phyloP scores from a whole-genome alignment of 1,140 invertebrate genomes.

The Piezodorus guildinii region DNA sequence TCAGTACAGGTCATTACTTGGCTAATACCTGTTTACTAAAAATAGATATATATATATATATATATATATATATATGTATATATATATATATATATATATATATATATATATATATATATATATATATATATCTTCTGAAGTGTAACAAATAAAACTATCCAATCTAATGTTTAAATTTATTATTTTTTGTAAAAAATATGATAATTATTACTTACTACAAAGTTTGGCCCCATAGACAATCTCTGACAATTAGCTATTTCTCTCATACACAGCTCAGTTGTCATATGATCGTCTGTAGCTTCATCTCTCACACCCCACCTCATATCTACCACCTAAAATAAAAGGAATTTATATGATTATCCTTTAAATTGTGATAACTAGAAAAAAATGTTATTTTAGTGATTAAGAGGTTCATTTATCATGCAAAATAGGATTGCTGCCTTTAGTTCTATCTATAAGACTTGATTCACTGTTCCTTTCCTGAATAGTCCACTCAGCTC shows the following conservation, averaged over 20 bases:
- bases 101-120: too few relatives aligned
- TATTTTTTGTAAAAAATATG: neutral
- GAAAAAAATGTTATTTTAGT: too few relatives aligned
- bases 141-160: neutral
- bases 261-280: constrained; percentile 93
- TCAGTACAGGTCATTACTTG: too few relatives aligned
- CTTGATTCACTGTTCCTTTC: too few relatives aligned
- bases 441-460: too few relatives aligned
- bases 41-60: too few relatives aligned
- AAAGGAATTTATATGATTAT: constrained; percentile 15
- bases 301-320: constrained; percentile 94
- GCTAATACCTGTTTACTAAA: too few relatives aligned
- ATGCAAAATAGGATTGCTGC: too few relatives aligned
- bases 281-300: constrained; percentile 98
- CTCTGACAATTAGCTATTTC: constrained; percentile 96
- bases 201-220: constrained; percentile 54
- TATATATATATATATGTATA: constrained; percentile 7
- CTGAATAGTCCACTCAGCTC: too few relatives aligned
- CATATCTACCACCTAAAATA: constrained; percentile 88
- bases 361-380: neutral
- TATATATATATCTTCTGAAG: too few relatives aligned
- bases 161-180: neutral
- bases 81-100: too few relatives aligned
- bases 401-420: too few relatives aligned
- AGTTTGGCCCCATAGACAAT: constrained; percentile 95